Evolutionary conservation across 2,797 vertebrate genomes (phyloP), one percentile per base, ranked within the genome.

Genomic region (Bradypodion pumilum): DNA sequence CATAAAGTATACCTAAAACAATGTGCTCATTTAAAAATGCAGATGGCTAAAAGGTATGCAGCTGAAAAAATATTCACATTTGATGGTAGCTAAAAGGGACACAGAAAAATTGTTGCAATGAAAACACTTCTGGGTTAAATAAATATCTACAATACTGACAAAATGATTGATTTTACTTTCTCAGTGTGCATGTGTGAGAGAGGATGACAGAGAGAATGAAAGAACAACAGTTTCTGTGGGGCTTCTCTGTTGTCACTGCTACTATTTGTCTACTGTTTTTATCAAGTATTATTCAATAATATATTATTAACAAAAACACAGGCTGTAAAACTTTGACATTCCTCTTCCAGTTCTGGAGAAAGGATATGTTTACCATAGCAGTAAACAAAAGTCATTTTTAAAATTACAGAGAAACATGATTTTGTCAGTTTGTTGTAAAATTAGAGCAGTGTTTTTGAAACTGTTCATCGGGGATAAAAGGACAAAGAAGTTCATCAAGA

Each of bases 321-420:
- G 68, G 12, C 4, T 27, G 56, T 63, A 29, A 76, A 44, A 66
- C 70, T 52, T 25, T 35, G 15, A 6, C 35, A 25, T 76, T 42
- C 27, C 12, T 60, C 40, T 74, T 42, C 60, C 27, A 75, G 86
- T 77, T 81, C 73, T 73, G 79, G 8, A 85, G n/a, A 81, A 82
- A 78, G 7, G 42, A n/a, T 49, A 72, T 35, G 32, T 87, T 69
- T 59, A 83, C 37, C 37, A n/a, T 6, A 52, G 60, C 46, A 62
- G 74, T 83, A 87, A 87, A 87, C 77, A 78, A 74, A 78, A 60
- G 25, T 13, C n/a, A 76, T 80, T 83, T 80, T 81, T 52, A 74
- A 84, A 37, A 12, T 7, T 13, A 8, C 35, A 29, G n/a, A 27
- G 8, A 74, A 29, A 16, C 7, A 66, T 59, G 59, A 44, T 12